Evolutionary conservation across 2,113 vertebrate genomes (phyloP), one percentile per base, ranked within the genome.

Genomic region (Lucifuga dentata): DNA sequence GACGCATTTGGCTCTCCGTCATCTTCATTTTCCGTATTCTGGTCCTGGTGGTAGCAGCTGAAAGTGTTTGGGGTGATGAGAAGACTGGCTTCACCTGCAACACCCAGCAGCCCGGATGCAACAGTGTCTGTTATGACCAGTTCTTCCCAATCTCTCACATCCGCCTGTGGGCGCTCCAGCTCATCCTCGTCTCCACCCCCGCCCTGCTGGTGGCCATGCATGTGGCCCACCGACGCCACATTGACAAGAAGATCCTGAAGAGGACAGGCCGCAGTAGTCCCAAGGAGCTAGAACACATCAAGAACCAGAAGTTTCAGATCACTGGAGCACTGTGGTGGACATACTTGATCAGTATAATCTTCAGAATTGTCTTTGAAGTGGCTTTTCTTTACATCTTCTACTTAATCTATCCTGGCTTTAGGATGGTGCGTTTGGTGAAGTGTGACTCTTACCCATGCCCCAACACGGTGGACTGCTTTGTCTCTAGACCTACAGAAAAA

Each of bases 1-100:
- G 98, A 24, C 95, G 98, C 58, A 93, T 99, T 43, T 99, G 98
- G 98, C 94, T 99, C 23, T 99, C 98, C 0, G 98, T 99, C 89
- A 97, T 99, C 89, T 99, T 99, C 91, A 97, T 99, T 87, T 99
- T 99, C 90, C 92, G 98, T 21, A 98, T 99, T 71, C 91, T 99
- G 94, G 97, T 99, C 80, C 89, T 99, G 78, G 98, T 99, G 73
- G 98, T 99, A 40, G 97, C 98, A 0, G 98, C 98, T 0, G 98
- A 99, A 85, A 99, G 96, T 0, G 98, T 98, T 20, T 99, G 98
- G 98, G 98, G 97, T 0, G 98, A 99, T 0, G 98, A 99, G 89
- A 98, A 98, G 83, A 92, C 97, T 0, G 92, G 95, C 49, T 99
- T 99, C 87, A 95, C 92, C 83, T 99, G 98, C 91, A 99, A 99